Evolutionary conservation across 1,140 invertebrate genomes (phyloP), one percentile per base, ranked within the genome.

Genomic region (Rhagoletis zephyria): DNA sequence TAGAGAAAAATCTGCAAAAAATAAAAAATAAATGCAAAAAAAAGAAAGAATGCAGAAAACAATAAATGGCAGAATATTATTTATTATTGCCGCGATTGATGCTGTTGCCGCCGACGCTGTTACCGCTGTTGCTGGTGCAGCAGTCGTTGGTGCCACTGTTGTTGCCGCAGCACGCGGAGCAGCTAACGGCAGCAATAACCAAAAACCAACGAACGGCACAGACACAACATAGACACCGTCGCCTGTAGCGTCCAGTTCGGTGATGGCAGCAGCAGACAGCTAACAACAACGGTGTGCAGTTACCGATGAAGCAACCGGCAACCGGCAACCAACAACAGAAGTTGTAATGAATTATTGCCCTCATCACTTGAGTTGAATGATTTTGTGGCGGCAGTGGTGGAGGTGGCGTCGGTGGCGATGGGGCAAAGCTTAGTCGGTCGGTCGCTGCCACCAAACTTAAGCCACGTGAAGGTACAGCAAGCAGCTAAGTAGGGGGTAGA

Each of bases 271-370:
- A 86, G 51, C 40, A 86, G 85, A 86, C 59, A 63, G 63, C 85
- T 65, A 86, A 86, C 85, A 86, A 61, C 74, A 56, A 14, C 19
- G 30, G 30, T 30, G 30, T 30, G 48, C 70, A 74, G 4, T 45
- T 14, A 5, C 19, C 45, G 42, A 16, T 74, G 45, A 59, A 7
- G 48, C 74, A 81, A 81, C 3, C n/a, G n/a, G n/a, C n/a, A n/a
- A n/a, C n/a, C n/a, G 48, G 16, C 48, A 56, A 42, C 74, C 74
- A 56, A n/a, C 85, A 86, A 51, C 61, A 87, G 86, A 61, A 65
- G 63, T 87, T 87, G 63, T 70, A 56, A 87, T 67, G 86, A 87
- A 67, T 63, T 87, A 87, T 87, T 65, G 86, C 86, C 63, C 63
- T 87, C 86, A 87, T 87, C 86, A 87, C 51, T 87, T 70, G 86